Evolutionary conservation across 2,888 invertebrate species (phyloP).

Genomic region (Zelleria hepariella): DNA sequence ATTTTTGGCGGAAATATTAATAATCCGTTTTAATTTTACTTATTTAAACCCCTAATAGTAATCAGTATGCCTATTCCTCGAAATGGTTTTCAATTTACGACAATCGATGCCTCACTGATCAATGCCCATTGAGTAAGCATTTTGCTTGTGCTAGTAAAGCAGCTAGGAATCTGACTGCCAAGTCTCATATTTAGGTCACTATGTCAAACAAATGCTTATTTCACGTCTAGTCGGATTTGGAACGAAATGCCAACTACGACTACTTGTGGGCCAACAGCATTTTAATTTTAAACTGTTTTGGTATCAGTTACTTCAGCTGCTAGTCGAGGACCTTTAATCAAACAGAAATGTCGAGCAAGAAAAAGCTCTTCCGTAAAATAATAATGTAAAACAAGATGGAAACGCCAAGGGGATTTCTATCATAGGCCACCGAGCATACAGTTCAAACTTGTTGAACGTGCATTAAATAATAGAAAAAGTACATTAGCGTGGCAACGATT

Average conservation of each 20-base stretch:
- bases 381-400: not conserved
- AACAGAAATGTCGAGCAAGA: not conserved
- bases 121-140: not conserved
- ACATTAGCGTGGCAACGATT: not conserved
- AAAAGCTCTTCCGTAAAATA: not conserved
- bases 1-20: no score
- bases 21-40: no score
- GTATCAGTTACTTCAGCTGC: not conserved
- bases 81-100: no score
- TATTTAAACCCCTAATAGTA: no score
- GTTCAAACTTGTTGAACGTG: not conserved
- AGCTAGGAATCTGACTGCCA: not conserved
- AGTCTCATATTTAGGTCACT: slow-evolving; percentile 7
- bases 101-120: no score
- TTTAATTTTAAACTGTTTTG: not conserved
- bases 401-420: not conserved
- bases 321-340: not conserved
- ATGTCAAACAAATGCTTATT: slow-evolving; percentile 6
- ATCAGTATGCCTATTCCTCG: no score
- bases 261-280: not conserved
- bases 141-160: not conserved
- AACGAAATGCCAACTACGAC: not conserved
- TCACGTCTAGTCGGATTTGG: not conserved
- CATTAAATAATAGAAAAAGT: not conserved
- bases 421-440: not conserved